Base-by-base conservation (phyloP, 2,888 invertebrate genomes). In the Plemyria rubiginata region DNA sequence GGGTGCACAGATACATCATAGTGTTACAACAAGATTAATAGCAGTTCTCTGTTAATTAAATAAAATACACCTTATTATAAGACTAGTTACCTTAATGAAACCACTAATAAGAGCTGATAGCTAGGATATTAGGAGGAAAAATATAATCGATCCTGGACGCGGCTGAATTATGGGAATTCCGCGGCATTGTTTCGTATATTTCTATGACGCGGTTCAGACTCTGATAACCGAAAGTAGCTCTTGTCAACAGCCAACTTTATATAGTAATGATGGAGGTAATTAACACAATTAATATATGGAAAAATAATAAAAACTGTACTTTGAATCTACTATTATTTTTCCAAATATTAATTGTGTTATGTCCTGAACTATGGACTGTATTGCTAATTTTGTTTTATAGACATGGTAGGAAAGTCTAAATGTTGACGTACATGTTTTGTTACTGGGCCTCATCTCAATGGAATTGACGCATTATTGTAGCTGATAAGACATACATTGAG, bases 401-500 rank as follows among this genome's bases (percentile, higher is more conserved):
- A 43, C n/a, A 43, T 11, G 36, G 11, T 50, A 29, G 15, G 61
- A 59, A 41, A 48, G 28, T 22, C n/a, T 32, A 57, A 54, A 46
- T 53, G 41, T 59, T 73, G 63, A 70, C 56, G 57, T 67, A 65
- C 66, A 63, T 60, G 62, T 46, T 60, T 61, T 67, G 36, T 38
- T 38, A 38, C 36, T 59, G 65, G 67, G 62, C 68, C 68, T 70
- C 74, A 77, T 78, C 79, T 79, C 70, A 65, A 76, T 76, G 71
- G 67, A 76, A 77, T 75, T 85, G 87, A 88, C 88, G 85, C 88
- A 85, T 85, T 84, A 81, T 79, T 82, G 72, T 73, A 66, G 69
- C 71, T 77, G 89, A 90, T 90, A 90, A 88, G 75, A 74, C 74
- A 72, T 74, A 38, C 77, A 76, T 85, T 84, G 84, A 81, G 84